Evolutionary conservation across 2,888 invertebrate species (phyloP).

Genomic region (Stenurella melanura): DNA sequence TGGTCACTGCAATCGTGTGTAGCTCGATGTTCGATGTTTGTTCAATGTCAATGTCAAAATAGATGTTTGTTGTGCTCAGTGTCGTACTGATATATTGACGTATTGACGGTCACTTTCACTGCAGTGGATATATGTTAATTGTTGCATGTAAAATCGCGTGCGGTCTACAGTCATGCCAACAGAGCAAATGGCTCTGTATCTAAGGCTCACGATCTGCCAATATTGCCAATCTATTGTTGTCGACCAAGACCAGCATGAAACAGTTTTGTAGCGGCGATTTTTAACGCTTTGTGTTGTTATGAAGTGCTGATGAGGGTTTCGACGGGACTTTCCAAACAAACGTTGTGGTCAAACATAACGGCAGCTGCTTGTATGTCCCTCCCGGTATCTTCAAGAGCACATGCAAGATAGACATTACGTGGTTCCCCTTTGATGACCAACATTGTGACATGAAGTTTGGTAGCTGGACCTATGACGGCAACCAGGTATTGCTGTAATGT

Average conservation of each 20-base stretch:
- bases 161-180: slow-evolving; percentile 47
- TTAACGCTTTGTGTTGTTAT: slow-evolving; percentile 73
- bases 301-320: slow-evolving; percentile 99
- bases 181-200: slow-evolving; percentile 37
- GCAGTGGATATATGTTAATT: slow-evolving; percentile 69
- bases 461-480: slow-evolving; percentile 99
- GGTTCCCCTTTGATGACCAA: slow-evolving; percentile 99
- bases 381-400: slow-evolving; percentile 99
- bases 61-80: slow-evolving; percentile 63
- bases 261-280: slow-evolving; percentile 64
- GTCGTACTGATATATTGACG: slow-evolving; percentile 51
- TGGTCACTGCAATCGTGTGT: slow-evolving; percentile 68
- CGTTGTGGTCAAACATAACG: slow-evolving; percentile 98
- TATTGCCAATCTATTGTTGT: slow-evolving; percentile 54
- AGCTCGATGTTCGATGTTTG: slow-evolving; percentile 55
- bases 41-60: slow-evolving; percentile 61
- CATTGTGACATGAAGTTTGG: slow-evolving; percentile 99
- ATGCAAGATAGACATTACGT: slow-evolving; percentile 99
- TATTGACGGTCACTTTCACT: slow-evolving; percentile 53
- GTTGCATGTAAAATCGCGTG: slow-evolving; percentile 67
- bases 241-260: slow-evolving; percentile 62
- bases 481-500: slow-evolving; percentile 83
- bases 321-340: slow-evolving; percentile 99
- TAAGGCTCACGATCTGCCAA: slow-evolving; percentile 43
- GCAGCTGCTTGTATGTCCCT: slow-evolving; percentile 99